Evolutionary conservation across 2,888 invertebrate genomes (phyloP).

Genomic region (Marronus borbonicus): DNA sequence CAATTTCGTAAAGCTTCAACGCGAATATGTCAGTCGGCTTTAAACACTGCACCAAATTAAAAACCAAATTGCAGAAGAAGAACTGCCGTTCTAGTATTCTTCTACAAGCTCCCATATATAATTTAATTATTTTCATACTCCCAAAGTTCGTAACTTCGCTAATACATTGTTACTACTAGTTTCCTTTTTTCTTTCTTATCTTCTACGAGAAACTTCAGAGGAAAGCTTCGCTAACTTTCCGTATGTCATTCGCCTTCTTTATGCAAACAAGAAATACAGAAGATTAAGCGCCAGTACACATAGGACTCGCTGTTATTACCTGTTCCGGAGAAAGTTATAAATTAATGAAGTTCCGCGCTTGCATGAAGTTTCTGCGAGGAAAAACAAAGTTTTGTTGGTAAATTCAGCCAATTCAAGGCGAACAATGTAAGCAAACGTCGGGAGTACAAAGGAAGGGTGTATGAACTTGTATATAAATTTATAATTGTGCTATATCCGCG

Average conservation of each 20-base stretch:
- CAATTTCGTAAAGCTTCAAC: too few relatives aligned
- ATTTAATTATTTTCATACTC: too few relatives aligned
- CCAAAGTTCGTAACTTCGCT: too few relatives aligned
- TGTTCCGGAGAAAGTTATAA: conserved; percentile 10
- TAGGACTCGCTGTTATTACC: neutral
- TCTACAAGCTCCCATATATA: too few relatives aligned
- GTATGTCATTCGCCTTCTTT: neutral
- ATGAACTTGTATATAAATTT: conserved; percentile 3
- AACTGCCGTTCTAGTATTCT: too few relatives aligned
- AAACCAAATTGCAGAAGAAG: too few relatives aligned
- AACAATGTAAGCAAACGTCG: conserved; percentile 10
- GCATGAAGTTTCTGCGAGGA: neutral
- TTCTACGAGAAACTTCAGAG: too few relatives aligned
- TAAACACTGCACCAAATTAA: too few relatives aligned
- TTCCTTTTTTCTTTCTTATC: too few relatives aligned
- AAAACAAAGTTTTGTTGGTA: conserved; percentile 12
- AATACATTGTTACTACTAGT: too few relatives aligned
- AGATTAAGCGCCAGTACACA: neutral
- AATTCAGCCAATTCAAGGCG: conserved; percentile 4
- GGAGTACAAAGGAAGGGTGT: neutral
- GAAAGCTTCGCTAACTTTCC: too few relatives aligned
- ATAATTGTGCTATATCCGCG: neutral
- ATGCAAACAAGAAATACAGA: neutral
- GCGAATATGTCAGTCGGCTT: too few relatives aligned
- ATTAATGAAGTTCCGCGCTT: neutral